phyloP scores from a whole-genome alignment of 2,888 invertebrate genomes.

The Chrysolina oricalcia region DNA sequence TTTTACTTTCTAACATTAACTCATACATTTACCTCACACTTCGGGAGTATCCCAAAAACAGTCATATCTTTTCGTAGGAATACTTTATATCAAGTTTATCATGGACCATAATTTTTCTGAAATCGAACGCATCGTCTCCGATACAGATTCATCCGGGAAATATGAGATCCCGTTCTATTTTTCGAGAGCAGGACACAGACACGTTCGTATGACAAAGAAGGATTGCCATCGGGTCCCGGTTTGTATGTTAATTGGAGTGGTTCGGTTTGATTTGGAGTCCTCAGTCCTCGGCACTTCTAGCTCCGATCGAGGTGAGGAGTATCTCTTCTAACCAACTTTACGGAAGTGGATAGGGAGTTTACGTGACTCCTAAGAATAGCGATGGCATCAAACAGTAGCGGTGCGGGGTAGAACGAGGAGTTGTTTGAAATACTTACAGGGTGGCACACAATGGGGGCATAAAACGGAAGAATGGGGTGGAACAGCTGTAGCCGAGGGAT shows the following conservation, averaged over 20 bases:
- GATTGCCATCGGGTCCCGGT: slow-evolving; percentile 28
- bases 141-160: slow-evolving; percentile 6
- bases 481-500: too few relatives aligned
- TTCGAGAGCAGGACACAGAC: slow-evolving; percentile 6
- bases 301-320: slow-evolving; percentile 9
- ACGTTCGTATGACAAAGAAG: slow-evolving; percentile 8
- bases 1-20: too few relatives aligned
- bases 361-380: slow-evolving; percentile 20
- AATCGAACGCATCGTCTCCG: background rate
- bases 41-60: background rate
- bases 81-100: background rate
- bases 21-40: too few relatives aligned
- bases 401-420: background rate
- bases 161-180: slow-evolving; percentile 26
- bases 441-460: too few relatives aligned
- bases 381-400: slow-evolving; percentile 14
- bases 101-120: slow-evolving; percentile 1
- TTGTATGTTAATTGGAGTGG: slow-evolving; percentile 43
- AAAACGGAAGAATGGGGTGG: too few relatives aligned
- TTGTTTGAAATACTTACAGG: slow-evolving; percentile 16
- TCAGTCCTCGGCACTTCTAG: slow-evolving; percentile 16
- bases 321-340: slow-evolving; percentile 14
- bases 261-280: slow-evolving; percentile 33
- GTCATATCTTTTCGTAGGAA: background rate
- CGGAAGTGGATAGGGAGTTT: slow-evolving; percentile 10